Evolutionary conservation across 2,797 vertebrate species (phyloP), one percentile per base, ranked within the genome.

Genomic region (Podarcis lilfordi): DNA sequence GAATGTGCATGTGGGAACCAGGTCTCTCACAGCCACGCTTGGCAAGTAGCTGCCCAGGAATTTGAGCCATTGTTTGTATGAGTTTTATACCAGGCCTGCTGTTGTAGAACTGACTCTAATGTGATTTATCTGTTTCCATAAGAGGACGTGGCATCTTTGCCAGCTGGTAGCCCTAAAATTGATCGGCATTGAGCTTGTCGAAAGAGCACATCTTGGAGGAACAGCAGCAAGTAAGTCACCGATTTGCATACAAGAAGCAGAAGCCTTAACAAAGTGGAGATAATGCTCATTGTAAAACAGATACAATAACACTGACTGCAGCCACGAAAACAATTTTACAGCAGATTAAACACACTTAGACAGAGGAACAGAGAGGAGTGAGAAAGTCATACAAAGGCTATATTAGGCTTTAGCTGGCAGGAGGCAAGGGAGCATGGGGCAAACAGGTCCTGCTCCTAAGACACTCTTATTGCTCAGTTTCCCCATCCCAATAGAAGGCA

Each of bases 301-400:
- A 88, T 95, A 93, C 90, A 95, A 90, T 93, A 95, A 94, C 92
- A 93, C 89, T 89, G 92, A 89, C 93, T 92, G 86, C 89, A 91
- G 87, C 94, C 94, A 90, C 93, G 93, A 95, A 96, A 95, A 96
- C 94, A 95, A 96, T 96, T 96, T 96, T 95, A 96, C 95, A 96
- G 95, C 94, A 95, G 95, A 96, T 96, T 96, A 96, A 95, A 91
- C 95, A 95, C 94, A 93, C 91, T 96, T 95, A 94, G 88, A 64
- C 87, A 91, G 89, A 92, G 86, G 90, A 84, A 92, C 8, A 80
- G 91, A 94, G 80, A 91, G 89, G 90, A 94, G 86, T 25, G 88
- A 88, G 90, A 93, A 94, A 92, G 90, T 88, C 84, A 91, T 90
- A 43, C 80, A 43, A 87, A 88, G 86, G 86, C 90, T 93, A 90